Evolutionary conservation across 2,113 vertebrate genomes (phyloP), one percentile per base, ranked within the genome.

Genomic region (Paedocypris sp.): DNA sequence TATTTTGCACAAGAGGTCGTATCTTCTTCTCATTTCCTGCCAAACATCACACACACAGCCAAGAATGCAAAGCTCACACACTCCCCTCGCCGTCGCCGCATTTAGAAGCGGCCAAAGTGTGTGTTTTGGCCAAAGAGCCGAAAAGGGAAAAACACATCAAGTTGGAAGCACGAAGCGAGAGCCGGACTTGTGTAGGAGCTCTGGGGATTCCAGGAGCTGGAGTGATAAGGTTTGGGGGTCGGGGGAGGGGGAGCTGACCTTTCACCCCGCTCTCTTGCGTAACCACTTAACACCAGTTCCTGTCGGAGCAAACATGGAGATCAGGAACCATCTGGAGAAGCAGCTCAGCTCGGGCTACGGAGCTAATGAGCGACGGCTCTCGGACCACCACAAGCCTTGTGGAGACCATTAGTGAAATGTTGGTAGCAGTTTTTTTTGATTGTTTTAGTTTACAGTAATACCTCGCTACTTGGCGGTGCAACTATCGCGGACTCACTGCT

Each of bases 361-460:
- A 77, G 77, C 65, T 74, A 80, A 77, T 77, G 74, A 80, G 61
- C 42, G 67, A 73, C 77, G 74, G 63, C 71, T 77, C 77, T 62
- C 70, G 74, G 42, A 56, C 67, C 54, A 64, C 65, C 61, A 73
- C 67, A 60, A 62, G 70, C 75, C 80, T 82, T 76, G 72, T 81
- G 78, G 52, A 56, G 23, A 41, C 35, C 23, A 28, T 25, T n/a
- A 23, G 9, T n/a, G n/a, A n/a, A n/a, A n/a, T n/a, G n/a, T n/a
- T n/a, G n/a, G n/a, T n/a, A n/a, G n/a, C n/a, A n/a, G n/a, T n/a
- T n/a, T n/a, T n/a, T n/a, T n/a, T n/a, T n/a, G n/a, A n/a, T n/a
- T n/a, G n/a, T n/a, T n/a, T n/a, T n/a, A n/a, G n/a, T n/a, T n/a
- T n/a, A n/a, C n/a, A n/a, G n/a, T n/a, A n/a, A n/a, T n/a, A n/a